Percentiles rank a stretch among this genome's conserved stretches.
phyloP scores from a whole-genome alignment of 2,888 invertebrate genomes.

The Mycalesis mineus region DNA sequence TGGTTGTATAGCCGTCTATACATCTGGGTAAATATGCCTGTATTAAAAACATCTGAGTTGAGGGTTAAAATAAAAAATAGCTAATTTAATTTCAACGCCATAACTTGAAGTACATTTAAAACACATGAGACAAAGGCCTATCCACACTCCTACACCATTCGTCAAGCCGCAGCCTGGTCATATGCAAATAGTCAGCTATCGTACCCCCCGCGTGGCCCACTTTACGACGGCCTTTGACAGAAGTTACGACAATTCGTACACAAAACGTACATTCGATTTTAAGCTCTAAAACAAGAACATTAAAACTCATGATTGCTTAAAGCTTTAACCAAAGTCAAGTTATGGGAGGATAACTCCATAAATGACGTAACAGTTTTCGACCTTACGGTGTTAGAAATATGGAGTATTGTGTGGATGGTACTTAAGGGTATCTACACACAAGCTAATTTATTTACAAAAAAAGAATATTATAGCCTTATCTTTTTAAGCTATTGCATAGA shows the following conservation, averaged over 20 bases:
- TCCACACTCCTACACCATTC: slow-evolving; percentile 25
- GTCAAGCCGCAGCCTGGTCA: slow-evolving; percentile 23
- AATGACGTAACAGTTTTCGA: slow-evolving; percentile 7
- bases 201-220: slow-evolving; percentile 44
- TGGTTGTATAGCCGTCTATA: too few species aligned
- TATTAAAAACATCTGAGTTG: too few species aligned
- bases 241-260: slow-evolving; percentile 30
- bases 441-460: not conserved
- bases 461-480: too few species aligned
- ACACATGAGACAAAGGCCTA: slow-evolving; percentile 20
- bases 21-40: too few species aligned
- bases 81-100: too few species aligned
- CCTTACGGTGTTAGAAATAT: slow-evolving; percentile 11
- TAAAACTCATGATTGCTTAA: not conserved
- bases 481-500: too few species aligned
- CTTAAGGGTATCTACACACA: not conserved
- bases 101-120: not conserved
- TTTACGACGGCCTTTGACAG: slow-evolving; percentile 46
- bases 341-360: slow-evolving; percentile 12
- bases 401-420: slow-evolving; percentile 4
- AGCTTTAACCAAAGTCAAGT: not conserved
- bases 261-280: not conserved
- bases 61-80: too few species aligned
- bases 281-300: slow-evolving; percentile 9
- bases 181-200: slow-evolving; percentile 43